Conservation (phyloP, 2,797 vertebrate species). For the Cyprinodon diabolis region DNA sequence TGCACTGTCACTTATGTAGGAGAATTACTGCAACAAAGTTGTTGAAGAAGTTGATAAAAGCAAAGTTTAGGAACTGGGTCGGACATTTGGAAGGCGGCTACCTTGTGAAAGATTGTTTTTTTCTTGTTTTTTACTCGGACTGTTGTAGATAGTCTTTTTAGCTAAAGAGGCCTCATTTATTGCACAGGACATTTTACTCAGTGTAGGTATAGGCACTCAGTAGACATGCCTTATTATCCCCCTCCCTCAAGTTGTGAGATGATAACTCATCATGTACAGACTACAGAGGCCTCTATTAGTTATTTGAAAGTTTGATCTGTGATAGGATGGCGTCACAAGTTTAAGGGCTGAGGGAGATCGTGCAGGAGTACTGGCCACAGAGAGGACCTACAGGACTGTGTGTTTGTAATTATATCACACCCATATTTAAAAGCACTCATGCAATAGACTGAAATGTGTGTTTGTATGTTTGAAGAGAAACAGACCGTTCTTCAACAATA, state of each 20-base stretch:
- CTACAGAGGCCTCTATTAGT: conserved; percentile 61
- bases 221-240: conserved; percentile 77
- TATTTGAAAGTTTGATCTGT: conserved; percentile 67
- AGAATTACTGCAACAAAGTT: conserved; percentile 27
- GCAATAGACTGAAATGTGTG: conserved; percentile 28
- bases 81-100: conserved; percentile 33
- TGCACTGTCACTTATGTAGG: conserved; percentile 53
- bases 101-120: conserved; percentile 45
- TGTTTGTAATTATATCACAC: conserved; percentile 45
- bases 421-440: conserved; percentile 54
- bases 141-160: conserved; percentile 60
- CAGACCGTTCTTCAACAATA: conserved; percentile 46
- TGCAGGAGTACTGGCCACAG: conserved; percentile 43
- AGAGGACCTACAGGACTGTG: conserved; percentile 45
- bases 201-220: conserved; percentile 68
- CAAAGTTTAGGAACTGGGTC: not conserved
- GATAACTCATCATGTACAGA: conserved; percentile 71
- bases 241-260: conserved; percentile 37
- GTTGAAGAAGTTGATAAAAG: conserved; percentile 25
- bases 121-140: conserved; percentile 31
- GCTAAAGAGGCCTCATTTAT: conserved; percentile 68
- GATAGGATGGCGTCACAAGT: conserved; percentile 69
- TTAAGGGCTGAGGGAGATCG: conserved; percentile 77
- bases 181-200: conserved; percentile 72
- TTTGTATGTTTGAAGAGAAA: conserved; percentile 20